These are phyloP conservation scores for Neodiprion lecontei DNA, from an alignment of 1,140 invertebrate genomes.

Conservation along the genomic window DNA sequence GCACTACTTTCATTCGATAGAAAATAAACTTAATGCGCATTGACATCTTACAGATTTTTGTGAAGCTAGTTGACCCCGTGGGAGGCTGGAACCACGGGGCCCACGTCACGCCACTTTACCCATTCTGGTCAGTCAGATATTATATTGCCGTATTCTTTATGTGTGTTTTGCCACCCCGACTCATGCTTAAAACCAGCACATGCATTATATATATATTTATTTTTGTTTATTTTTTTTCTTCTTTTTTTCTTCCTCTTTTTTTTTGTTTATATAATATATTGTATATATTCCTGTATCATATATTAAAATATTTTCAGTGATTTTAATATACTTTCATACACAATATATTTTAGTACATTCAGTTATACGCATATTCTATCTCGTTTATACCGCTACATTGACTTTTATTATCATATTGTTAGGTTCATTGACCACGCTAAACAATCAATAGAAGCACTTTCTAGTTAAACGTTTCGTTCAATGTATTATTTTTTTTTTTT, in stretches of 20 bases:
- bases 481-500: neutral
- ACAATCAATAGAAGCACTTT: conserved; percentile 1
- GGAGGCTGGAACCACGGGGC: conserved; percentile 27
- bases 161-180: neutral
- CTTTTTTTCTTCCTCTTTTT: no score
- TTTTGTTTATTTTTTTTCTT: neutral
- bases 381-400: conserved; percentile 11
- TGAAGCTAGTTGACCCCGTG: conserved; percentile 15
- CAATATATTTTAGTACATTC: conserved; percentile 17
- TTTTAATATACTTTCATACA: conserved; percentile 16
- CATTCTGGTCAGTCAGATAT: conserved; percentile 11
- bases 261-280: neutral
- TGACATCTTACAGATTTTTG: neutral
- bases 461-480: neutral
- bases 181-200: neutral
- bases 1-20: neutral
- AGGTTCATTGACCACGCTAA: neutral
- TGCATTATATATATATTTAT: neutral
- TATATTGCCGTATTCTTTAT: neutral
- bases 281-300: conserved; percentile 2
- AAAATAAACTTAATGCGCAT: conserved; percentile 2
- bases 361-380: conserved; percentile 14
- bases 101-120: neutral
- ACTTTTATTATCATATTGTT: conserved; percentile 16
- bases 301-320: conserved; percentile 5